phyloP scores from a whole-genome alignment of 2,888 invertebrate genomes.

The Archips crataeganus region DNA sequence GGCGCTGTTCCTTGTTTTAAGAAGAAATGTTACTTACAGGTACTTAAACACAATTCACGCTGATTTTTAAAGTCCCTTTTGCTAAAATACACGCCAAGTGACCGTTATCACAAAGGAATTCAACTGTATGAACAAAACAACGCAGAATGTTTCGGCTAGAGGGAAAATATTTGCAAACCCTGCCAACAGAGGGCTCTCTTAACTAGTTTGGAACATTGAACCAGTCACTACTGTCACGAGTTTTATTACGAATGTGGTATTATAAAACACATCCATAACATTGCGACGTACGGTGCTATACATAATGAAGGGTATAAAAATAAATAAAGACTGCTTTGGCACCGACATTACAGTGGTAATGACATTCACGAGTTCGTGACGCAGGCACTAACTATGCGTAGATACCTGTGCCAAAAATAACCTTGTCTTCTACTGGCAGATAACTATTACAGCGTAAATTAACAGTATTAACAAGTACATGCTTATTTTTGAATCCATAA shows the following conservation, averaged over 20 bases:
- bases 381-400: slow-evolving; percentile 9
- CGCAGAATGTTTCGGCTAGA: not conserved
- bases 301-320: slow-evolving; percentile 21
- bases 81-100: too few species aligned
- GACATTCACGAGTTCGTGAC: slow-evolving; percentile 15
- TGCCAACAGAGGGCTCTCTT: not conserved
- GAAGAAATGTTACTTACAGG: not conserved
- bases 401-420: slow-evolving; percentile 17
- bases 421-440: slow-evolving; percentile 16
- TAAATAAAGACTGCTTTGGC: slow-evolving; percentile 30
- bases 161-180: not conserved
- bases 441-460: not conserved
- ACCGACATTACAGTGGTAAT: slow-evolving; percentile 10
- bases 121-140: not conserved
- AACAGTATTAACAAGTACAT: slow-evolving; percentile 5
- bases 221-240: slow-evolving; percentile 10
- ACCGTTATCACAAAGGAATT: not conserved
- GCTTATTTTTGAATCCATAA: not conserved
- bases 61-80: too few species aligned
- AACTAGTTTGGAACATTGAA: not conserved
- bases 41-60: too few species aligned
- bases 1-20: not conserved
- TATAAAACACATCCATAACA: not conserved
- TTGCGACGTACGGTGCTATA: not conserved
- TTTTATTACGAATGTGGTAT: slow-evolving; percentile 7